These are phyloP conservation scores for Scaptodrosophila lebanonensis DNA, from an alignment of 1,140 invertebrate genomes.

Conservation along the genomic window DNA sequence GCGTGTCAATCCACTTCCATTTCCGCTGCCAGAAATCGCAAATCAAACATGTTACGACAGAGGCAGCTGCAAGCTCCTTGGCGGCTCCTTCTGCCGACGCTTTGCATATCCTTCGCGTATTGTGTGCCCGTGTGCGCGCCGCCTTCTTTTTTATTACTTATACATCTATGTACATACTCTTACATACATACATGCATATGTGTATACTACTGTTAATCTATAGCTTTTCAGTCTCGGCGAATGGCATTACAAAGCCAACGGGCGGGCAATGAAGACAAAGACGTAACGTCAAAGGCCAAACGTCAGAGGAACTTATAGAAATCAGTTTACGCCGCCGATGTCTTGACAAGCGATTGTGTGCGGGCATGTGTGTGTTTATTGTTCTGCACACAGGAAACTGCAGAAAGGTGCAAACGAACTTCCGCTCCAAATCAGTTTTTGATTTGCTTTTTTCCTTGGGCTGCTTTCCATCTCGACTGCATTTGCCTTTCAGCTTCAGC, in stretches of 20 bases:
- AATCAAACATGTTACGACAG: slow-evolving; percentile 56
- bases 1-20: slow-evolving; percentile 72
- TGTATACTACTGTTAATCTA: slow-evolving; percentile 31
- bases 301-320: slow-evolving; percentile 42
- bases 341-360: slow-evolving; percentile 17
- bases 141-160: too few relatives aligned
- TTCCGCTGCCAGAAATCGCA: slow-evolving; percentile 51
- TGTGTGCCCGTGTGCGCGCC: too few relatives aligned
- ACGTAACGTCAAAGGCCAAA: slow-evolving; percentile 62
- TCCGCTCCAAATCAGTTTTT: slow-evolving; percentile 75
- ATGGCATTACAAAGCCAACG: slow-evolving; percentile 45
- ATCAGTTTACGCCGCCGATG: slow-evolving; percentile 15
- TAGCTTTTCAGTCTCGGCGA: slow-evolving; percentile 61
- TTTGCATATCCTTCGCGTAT: slow-evolving; percentile 44
- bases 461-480: slow-evolving; percentile 13
- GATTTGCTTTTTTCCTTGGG: slow-evolving; percentile 61
- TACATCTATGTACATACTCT: slow-evolving; percentile 25
- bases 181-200: not conserved
- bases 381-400: slow-evolving; percentile 67
- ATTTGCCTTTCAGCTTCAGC: slow-evolving; percentile 34
- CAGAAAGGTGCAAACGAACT: slow-evolving; percentile 74
- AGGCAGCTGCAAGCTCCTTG: slow-evolving; percentile 49
- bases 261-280: slow-evolving; percentile 36
- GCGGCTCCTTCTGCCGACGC: slow-evolving; percentile 7
- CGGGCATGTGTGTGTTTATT: slow-evolving; percentile 32